Evolutionary conservation across 2,888 invertebrate species (phyloP).

Genomic region (Watsonalla binaria): DNA sequence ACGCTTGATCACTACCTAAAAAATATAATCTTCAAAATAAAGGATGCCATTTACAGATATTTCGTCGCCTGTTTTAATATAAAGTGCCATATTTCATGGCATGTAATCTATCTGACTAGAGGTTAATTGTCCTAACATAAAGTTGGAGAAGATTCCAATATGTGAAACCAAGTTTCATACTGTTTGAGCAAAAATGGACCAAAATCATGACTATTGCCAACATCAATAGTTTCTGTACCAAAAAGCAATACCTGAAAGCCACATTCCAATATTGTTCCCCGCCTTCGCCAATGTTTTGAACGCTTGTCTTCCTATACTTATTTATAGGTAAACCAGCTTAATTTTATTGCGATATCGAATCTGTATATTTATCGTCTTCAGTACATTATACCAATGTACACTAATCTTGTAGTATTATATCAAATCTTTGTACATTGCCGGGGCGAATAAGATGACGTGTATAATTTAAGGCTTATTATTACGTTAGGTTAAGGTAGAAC

Average conservation of each 20-base stretch:
- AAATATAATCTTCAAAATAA: too few relatives aligned
- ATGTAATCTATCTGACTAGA: conserved; percentile 25
- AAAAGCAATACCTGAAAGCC: conserved; percentile 42
- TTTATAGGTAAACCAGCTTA: conserved; percentile 33
- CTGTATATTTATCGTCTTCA: conserved; percentile 22
- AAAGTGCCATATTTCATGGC: conserved; percentile 37
- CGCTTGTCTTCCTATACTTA: conserved; percentile 59
- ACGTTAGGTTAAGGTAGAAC: conserved; percentile 1
- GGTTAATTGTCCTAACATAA: conserved; percentile 25
- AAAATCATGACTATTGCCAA: conserved; percentile 33
- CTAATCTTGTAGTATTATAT: conserved; percentile 1
- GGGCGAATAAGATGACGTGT: neutral
- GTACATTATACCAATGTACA: conserved; percentile 8
- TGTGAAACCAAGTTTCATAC: conserved; percentile 39
- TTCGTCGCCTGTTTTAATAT: conserved; percentile 3
- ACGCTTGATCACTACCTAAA: too few relatives aligned
- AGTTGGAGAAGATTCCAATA: conserved; percentile 17
- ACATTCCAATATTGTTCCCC: conserved; percentile 42
- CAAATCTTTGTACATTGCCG: conserved; percentile 1
- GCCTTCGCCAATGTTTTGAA: conserved; percentile 31
- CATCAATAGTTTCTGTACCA: conserved; percentile 37
- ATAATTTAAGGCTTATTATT: conserved; percentile 1
- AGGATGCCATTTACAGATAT: neutral
- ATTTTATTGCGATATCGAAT: conserved; percentile 16
- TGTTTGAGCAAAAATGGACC: conserved; percentile 23